Evolutionary conservation across 2,888 invertebrate genomes (phyloP).

Genomic region (Nephrotoma guestfalica): DNA sequence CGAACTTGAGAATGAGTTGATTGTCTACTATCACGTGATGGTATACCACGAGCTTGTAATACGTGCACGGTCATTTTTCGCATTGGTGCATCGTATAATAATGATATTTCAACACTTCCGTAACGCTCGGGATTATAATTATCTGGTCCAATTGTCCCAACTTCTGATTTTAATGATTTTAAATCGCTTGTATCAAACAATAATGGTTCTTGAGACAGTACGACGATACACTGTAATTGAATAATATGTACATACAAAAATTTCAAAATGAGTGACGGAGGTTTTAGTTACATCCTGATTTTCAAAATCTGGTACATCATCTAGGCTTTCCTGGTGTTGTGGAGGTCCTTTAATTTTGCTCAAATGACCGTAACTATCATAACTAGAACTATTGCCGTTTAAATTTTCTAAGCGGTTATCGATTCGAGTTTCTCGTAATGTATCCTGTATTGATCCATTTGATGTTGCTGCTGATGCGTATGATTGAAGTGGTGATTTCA

Average conservation of each 20-base stretch:
- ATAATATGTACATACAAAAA: not conserved
- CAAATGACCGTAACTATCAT: constrained; percentile 11
- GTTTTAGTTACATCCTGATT: constrained; percentile 51
- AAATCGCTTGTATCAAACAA: constrained; percentile 31
- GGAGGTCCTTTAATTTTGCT: constrained; percentile 22
- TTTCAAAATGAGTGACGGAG: not conserved
- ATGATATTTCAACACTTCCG: constrained; percentile 73
- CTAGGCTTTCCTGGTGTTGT: constrained; percentile 24
- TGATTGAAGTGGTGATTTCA: not conserved
- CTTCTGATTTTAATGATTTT: constrained; percentile 30
- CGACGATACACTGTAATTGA: constrained; percentile 36
- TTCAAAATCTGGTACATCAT: constrained; percentile 38
- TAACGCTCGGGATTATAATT: constrained; percentile 40
- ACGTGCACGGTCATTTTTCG: constrained; percentile 87
- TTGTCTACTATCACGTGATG: constrained; percentile 52
- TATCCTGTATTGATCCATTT: not conserved
- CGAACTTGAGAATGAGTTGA: constrained; percentile 58
- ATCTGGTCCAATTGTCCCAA: constrained; percentile 25
- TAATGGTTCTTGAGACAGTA: constrained; percentile 30
- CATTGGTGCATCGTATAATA: constrained; percentile 81
- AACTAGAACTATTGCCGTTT: constrained; percentile 8
- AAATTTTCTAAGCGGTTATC: constrained; percentile 34
- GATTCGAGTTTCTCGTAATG: constrained; percentile 48
- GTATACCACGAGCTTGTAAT: constrained; percentile 70
- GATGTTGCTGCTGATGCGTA: not conserved